Evolutionary conservation across 1,140 invertebrate genomes (phyloP).

Genomic region (Holotrichia oblita): DNA sequence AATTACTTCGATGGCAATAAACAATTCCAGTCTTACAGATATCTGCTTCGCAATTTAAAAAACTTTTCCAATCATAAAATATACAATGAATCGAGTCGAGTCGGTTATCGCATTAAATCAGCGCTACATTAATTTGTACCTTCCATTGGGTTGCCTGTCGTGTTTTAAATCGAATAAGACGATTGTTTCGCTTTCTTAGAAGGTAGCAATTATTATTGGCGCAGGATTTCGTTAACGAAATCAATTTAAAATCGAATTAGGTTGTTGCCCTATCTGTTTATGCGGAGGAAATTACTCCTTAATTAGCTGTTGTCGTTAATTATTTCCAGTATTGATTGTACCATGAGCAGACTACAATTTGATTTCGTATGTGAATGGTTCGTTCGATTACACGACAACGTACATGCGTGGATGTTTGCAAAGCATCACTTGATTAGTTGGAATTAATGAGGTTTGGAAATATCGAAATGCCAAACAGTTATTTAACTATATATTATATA

Average conservation of each 20-base stretch:
- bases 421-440: not conserved
- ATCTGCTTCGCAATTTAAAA: too few relatives aligned
- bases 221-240: not conserved
- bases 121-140: too few relatives aligned
- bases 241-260: conserved; percentile 10
- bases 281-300: not conserved
- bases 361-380: not conserved
- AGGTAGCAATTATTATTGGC: not conserved
- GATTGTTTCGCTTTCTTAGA: not conserved
- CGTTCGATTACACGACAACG: not conserved
- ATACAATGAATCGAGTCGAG: too few relatives aligned
- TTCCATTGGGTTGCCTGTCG: too few relatives aligned
- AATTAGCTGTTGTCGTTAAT: not conserved
- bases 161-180: not conserved
- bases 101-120: too few relatives aligned
- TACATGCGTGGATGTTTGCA: not conserved
- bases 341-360: not conserved
- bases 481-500: too few relatives aligned
- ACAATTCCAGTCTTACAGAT: too few relatives aligned
- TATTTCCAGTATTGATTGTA: not conserved
- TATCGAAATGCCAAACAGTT: not conserved
- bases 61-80: too few relatives aligned
- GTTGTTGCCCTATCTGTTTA: not conserved
- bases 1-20: too few relatives aligned
- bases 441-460: not conserved